Evolutionary conservation across 2,888 invertebrate species (phyloP), one percentile per base, ranked within the genome.

Genomic region (Chloromyia formosa): DNA sequence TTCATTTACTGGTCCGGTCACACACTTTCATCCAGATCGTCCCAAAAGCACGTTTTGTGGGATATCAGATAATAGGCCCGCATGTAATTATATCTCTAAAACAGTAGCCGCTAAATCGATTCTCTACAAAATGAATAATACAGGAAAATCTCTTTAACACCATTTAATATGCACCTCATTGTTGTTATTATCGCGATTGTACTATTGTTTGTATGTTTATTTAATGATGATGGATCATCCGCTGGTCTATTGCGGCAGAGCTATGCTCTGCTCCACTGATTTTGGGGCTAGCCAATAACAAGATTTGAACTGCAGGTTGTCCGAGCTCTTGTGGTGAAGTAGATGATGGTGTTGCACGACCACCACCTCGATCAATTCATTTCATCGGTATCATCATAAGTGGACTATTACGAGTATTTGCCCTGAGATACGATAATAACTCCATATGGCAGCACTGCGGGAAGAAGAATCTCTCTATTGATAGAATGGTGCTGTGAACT

Each of bases 401-500:
- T n/a, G 66, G 22, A 49, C 66, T 66, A 66, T 66, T 66, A 66
- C 27, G 3, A 35, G 7, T 2, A 35, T 35, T 35, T 35, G 27
- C 27, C 27, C 27, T 35, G 27, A 35, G 27, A 35, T 35, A 35
- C 49, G 18, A 66, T 49, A 66, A 66, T 45, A 40, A 22, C 14
- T 35, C 27, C 27, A 35, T 35, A 35, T 2, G 27, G 7, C 27
- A 35, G 27, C 27, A 35, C 27, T 35, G 27, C 7, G 27, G 27
- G 9, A 22, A 45, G 66, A 45, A 66, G 66, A 66, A 66, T 66
- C 66, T 66, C 16, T 7, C 7, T 7, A 35, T 35, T 35, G 53
- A 16, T 23, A 66, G 66, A 66, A 66, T 66, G 66, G 14, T 66
- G 61, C 12, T 56, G 16, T 20, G 18, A 56, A 16, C 53, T 35